Evolutionary conservation across 2,113 vertebrate genomes (phyloP), one percentile per base, ranked within the genome.

Genomic region (Phyllostomus discolor): DNA sequence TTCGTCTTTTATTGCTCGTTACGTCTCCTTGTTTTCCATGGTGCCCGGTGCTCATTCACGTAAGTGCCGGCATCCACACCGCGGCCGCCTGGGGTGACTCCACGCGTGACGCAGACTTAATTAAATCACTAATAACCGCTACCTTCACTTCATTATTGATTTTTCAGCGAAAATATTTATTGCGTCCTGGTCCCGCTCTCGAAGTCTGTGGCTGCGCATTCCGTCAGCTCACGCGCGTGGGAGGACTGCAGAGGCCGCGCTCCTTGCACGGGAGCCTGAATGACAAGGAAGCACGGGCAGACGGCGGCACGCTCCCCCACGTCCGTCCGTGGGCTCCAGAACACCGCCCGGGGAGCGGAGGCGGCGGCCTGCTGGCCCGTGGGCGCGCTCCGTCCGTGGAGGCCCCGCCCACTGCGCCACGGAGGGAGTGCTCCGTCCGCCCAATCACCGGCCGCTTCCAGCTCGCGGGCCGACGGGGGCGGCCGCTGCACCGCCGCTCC

Each of bases 101-200:
- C 92, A 97, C 19, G 97, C 82, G 88, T 12, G 84, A 96, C 91
- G 90, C 76, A 96, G 90, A 97, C 73, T 97, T 98, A 98, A 98
- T 97, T 97, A 96, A 98, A 98, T 97, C 95, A 98, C 95, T 96
- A 96, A 75, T 97, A 98, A 98, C 95, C 90, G 64, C 88, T 66
- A 97, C 43, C 95, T 95, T 90, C 84, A 94, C 96, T 98, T 98
- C 97, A 92, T 94, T 97, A 98, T 96, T 98, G 96, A 98, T 97
- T 98, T 98, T 98, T 97, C 86, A 95, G 81, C 94, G 83, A 82
- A 79, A 95, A 88, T 98, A 98, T 97, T 98, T 98, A 98, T 88
- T 97, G 83, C 75, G 94, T 88, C 95, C 73, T 91, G 97, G 93
- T 96, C 98, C 97, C 97, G 69, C 80, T 97, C 96, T 98, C 93